Percentiles rank a stretch among this genome's conserved stretches.
These are phyloP conservation scores for Pseudomyrmex concolor DNA, from an alignment of 1,140 invertebrate species.

Conservation along the genomic window DNA sequence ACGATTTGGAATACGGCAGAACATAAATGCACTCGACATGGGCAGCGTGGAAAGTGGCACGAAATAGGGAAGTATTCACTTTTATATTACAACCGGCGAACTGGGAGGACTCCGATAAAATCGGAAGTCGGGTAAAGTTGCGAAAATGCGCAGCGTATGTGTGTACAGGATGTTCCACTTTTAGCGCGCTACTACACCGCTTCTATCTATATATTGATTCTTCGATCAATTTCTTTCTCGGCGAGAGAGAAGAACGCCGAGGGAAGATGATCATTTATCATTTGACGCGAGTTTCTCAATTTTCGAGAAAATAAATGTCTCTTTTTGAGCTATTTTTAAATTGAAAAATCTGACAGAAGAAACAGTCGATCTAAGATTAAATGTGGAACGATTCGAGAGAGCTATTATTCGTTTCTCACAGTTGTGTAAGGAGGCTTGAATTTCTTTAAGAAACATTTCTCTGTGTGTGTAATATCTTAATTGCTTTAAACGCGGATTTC, in stretches of 20 bases:
- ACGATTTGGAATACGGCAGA: slow-evolving; percentile 75
- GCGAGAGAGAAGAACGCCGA: too few relatives aligned
- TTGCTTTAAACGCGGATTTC: too few relatives aligned
- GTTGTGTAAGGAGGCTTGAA: neutral
- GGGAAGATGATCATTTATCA: slow-evolving; percentile 14
- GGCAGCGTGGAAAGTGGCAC: slow-evolving; percentile 55
- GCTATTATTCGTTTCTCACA: neutral
- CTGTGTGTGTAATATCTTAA: neutral
- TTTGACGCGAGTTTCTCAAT: slow-evolving; percentile 20
- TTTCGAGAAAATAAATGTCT: slow-evolving; percentile 19
- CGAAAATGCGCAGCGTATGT: neutral
- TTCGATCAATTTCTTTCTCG: slow-evolving; percentile 31
- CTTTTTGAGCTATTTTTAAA: neutral
- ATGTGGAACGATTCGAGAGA: neutral
- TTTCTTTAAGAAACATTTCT: neutral
- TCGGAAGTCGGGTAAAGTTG: slow-evolving; percentile 74
- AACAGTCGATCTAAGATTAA: slow-evolving; percentile 11
- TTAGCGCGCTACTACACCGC: neutral
- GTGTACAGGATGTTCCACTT: neutral
- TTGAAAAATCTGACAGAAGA: neutral
- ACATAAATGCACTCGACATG: slow-evolving; percentile 71
- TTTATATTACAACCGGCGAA: slow-evolving; percentile 74
- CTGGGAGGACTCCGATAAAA: slow-evolving; percentile 73
- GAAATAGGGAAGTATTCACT: slow-evolving; percentile 66
- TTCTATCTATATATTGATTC: slow-evolving; percentile 1